A percentile compares a stretch with the other conserved stretches of the same genome.
phyloP scores from a whole-genome alignment of 2,113 vertebrate genomes.

The Oreocharis arfaki region DNA sequence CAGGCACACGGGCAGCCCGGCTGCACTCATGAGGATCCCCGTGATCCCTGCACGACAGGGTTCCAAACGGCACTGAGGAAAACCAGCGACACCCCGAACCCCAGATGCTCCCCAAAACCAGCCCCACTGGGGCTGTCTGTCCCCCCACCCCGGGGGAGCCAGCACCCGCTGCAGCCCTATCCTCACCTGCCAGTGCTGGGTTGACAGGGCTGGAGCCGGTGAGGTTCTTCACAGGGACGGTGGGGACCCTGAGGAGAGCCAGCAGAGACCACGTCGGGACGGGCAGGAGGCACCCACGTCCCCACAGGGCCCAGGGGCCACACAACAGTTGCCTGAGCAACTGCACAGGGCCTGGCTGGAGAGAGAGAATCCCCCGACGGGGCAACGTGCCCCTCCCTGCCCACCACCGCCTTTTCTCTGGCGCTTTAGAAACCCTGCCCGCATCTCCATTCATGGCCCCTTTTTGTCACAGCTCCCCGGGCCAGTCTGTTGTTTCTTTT shows the following conservation, averaged over 20 bases:
- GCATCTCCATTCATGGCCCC: slow-evolving; percentile 57
- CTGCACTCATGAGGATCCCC: slow-evolving; percentile 93
- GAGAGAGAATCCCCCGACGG: background rate
- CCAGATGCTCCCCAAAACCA: background rate
- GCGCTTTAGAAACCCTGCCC: slow-evolving; percentile 56
- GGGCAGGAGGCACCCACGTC: background rate
- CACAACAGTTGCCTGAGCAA: slow-evolving; percentile 58
- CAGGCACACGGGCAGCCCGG: slow-evolving; percentile 89
- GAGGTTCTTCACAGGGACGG: slow-evolving; percentile 92
- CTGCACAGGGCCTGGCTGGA: slow-evolving; percentile 18
- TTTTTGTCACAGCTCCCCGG: slow-evolving; percentile 45
- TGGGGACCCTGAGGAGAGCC: slow-evolving; percentile 78
- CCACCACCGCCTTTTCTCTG: background rate
- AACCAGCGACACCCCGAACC: fast-evolving
- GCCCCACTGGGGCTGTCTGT: background rate
- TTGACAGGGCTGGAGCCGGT: slow-evolving; percentile 89
- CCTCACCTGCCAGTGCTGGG: slow-evolving; percentile 87
- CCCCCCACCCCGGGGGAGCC: background rate
- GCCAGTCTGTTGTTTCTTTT: background rate
- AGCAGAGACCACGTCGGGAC: background rate
- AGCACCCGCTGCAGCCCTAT: fast-evolving
- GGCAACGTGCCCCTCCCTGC: background rate
- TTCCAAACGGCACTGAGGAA: background rate
- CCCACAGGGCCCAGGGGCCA: background rate
- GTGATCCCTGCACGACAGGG: slow-evolving; percentile 80